Evolutionary conservation across 1,140 invertebrate genomes (phyloP).

Genomic region (Andricus grossulariae): DNA sequence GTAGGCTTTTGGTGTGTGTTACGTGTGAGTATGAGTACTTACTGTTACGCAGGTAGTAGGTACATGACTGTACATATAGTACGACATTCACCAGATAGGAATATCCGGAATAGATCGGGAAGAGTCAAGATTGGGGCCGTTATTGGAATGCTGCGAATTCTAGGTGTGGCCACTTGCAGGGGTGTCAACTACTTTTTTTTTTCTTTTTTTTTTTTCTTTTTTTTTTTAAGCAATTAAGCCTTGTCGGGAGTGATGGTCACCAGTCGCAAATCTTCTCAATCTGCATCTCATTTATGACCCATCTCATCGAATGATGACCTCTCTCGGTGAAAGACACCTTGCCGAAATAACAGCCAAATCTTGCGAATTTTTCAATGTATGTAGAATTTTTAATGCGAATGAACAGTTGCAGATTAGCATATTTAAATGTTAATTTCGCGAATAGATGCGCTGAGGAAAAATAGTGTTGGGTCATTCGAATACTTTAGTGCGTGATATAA

Average conservation of each 20-base stretch:
- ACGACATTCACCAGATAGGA: not conserved
- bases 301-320: constrained; percentile 6
- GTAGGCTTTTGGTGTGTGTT: not conserved
- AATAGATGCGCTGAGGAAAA: not conserved
- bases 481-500: too few species aligned
- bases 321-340: constrained; percentile 25
- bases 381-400: constrained; percentile 5
- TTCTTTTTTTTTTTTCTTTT: not conserved
- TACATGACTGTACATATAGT: constrained; percentile 8
- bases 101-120: constrained; percentile 47
- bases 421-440: not conserved
- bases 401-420: constrained; percentile 2
- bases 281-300: not conserved
- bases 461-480: not conserved
- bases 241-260: not conserved
- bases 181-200: constrained; percentile 10
- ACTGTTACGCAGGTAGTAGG: not conserved
- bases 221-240: not conserved
- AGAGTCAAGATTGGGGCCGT: constrained; percentile 53
- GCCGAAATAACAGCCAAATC: constrained; percentile 2
- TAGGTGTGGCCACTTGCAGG: constrained; percentile 48
- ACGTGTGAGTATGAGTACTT: not conserved
- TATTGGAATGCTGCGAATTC: constrained; percentile 53
- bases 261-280: constrained; percentile 28
- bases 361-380: not conserved